Evolutionary conservation across 92 coral and sea anemone species (phyloP).

Genomic region (Zoanthus solanderi): DNA sequence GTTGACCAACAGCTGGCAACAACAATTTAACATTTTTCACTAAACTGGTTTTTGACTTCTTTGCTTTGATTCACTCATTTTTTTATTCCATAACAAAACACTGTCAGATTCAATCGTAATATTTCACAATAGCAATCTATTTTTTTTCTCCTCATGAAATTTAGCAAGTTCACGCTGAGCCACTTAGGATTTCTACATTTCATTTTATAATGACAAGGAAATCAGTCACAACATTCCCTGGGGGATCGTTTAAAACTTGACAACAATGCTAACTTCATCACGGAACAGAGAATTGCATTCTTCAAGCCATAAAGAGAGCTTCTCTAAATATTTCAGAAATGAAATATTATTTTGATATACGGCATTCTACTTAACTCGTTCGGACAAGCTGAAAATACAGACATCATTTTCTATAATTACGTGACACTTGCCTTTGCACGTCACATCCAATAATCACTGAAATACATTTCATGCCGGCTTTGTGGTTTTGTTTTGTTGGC

Average conservation of each 20-base stretch:
- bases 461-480: slow-evolving; percentile 45
- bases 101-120: neutral
- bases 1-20: neutral
- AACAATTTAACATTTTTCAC: neutral
- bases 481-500: slow-evolving; percentile 56
- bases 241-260: slow-evolving; percentile 31
- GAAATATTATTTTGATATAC: neutral
- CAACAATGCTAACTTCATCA: slow-evolving; percentile 45
- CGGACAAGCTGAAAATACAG: neutral
- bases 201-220: slow-evolving; percentile 26
- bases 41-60: neutral
- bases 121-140: slow-evolving; percentile 4
- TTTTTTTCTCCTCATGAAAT: slow-evolving; percentile 21
- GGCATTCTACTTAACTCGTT: neutral
- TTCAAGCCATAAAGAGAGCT: neutral
- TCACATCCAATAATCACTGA: slow-evolving; percentile 15
- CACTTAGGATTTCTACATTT: slow-evolving; percentile 9
- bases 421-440: slow-evolving; percentile 24
- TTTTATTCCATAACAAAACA: neutral
- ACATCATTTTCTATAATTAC: slow-evolving; percentile 2
- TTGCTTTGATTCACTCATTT: neutral
- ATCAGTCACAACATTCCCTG: slow-evolving; percentile 44
- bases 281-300: slow-evolving; percentile 18
- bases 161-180: slow-evolving; percentile 23
- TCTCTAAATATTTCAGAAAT: neutral